Conservation (phyloP, 1,140 invertebrate species). For the Coboldia fuscipes region DNA sequence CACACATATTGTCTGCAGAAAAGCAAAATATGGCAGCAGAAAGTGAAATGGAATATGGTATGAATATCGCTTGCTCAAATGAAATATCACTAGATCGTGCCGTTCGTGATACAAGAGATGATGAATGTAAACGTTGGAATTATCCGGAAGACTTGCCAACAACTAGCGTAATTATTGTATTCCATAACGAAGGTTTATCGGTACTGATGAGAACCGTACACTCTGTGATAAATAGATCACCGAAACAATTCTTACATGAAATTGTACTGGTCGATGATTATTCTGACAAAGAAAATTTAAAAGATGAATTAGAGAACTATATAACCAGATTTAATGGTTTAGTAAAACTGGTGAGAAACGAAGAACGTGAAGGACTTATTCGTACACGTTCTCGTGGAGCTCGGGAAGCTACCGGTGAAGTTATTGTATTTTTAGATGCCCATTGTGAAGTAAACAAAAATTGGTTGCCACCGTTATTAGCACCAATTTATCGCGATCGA, state of each 20-base stretch:
- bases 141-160: slow-evolving; percentile 75
- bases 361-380: slow-evolving; percentile 75
- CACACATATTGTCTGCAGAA: slow-evolving; percentile 9
- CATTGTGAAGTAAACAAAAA: slow-evolving; percentile 84
- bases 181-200: slow-evolving; percentile 96
- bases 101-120: slow-evolving; percentile 67
- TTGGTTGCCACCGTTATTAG: slow-evolving; percentile 88
- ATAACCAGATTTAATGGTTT: slow-evolving; percentile 70
- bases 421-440: slow-evolving; percentile 94
- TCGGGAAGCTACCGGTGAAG: slow-evolving; percentile 80
- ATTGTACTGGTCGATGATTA: slow-evolving; percentile 95
- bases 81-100: slow-evolving; percentile 60
- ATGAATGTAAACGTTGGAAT: slow-evolving; percentile 92
- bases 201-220: slow-evolving; percentile 92
- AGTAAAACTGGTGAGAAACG: slow-evolving; percentile 71
- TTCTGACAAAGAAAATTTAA: slow-evolving; percentile 88
- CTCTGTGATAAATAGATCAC: slow-evolving; percentile 82
- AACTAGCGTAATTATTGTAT: slow-evolving; percentile 92
- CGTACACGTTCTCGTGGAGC: slow-evolving; percentile 81
- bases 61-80: slow-evolving; percentile 94
- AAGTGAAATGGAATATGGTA: slow-evolving; percentile 76
- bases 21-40: slow-evolving; percentile 48
- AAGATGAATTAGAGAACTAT: slow-evolving; percentile 73
- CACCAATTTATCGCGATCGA: slow-evolving; percentile 75
- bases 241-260: slow-evolving; percentile 78